phyloP scores from a whole-genome alignment of 2,113 vertebrate species.

The Brienomyrus longianalis region DNA sequence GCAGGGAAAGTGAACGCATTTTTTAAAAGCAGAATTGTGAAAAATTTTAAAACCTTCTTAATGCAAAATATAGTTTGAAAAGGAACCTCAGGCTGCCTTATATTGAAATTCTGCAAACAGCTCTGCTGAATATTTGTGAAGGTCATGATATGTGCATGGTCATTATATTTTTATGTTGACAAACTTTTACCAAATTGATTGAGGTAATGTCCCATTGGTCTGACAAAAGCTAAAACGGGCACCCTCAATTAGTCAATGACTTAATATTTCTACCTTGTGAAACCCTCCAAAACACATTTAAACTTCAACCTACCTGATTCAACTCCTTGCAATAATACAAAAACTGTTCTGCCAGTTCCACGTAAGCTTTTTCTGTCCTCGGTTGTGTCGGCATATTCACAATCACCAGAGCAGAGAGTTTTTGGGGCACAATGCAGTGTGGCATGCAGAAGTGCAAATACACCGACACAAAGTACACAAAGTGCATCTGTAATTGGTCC shows the following conservation, averaged over 20 bases:
- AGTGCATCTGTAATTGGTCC: conserved; percentile 17
- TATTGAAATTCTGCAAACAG: not conserved
- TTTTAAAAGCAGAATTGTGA: not conserved
- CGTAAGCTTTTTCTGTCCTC: not conserved
- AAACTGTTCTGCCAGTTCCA: not conserved
- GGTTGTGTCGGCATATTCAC: not conserved
- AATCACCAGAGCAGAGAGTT: not conserved
- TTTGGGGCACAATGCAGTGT: not conserved
- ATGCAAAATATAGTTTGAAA: not conserved
- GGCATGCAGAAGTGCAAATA: not conserved
- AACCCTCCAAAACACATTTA: not conserved
- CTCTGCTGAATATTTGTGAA: not conserved
- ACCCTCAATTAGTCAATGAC: not conserved
- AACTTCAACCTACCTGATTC: not conserved
- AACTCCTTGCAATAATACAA: not conserved
- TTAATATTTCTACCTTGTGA: not conserved
- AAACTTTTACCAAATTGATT: not conserved
- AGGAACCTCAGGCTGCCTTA: not conserved
- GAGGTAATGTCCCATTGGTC: not conserved
- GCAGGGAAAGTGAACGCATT: not conserved
- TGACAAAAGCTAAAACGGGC: not conserved
- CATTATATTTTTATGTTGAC: not conserved
- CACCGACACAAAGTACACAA: not conserved
- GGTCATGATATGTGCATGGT: not conserved
- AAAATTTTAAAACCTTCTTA: not conserved